Evolutionary conservation across 2,888 invertebrate genomes (phyloP), one percentile per base, ranked within the genome.

Genomic region (Axea sp.): DNA sequence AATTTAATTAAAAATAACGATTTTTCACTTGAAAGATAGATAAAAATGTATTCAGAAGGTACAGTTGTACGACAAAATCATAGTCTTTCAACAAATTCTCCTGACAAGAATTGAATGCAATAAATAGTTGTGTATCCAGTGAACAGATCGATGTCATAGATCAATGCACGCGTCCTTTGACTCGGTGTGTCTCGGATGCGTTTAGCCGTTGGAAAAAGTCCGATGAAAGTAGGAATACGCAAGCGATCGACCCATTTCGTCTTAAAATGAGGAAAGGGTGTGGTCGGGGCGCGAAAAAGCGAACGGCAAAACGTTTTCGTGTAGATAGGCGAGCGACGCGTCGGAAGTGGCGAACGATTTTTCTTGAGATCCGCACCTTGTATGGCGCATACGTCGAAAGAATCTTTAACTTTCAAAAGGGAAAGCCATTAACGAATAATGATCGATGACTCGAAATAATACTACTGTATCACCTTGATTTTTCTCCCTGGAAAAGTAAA

Each of bases 381-480:
- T 77, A 75, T 75, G 67, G 72, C 73, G 49, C 43, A 43, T 49
- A 47, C 49, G 41, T 69, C 49, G 19, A 11, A 2, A 28, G 37
- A 22, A 39, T 68, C 68, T 59, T 60, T 43, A 26, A 24, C 67
- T 60, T 73, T 60, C 60, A 31, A 55, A 47, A 39, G 47, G 24
- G 43, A 11, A 53, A 22, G 65, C 69, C 76, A 76, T 76, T 76
- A 74, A 75, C 49, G 77, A 62, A 75, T 81, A 77, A 84, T 84
- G 84, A 84, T 84, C 82, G 84, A 84, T 83, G 84, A 82, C 81
- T 79, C 76, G 76, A 78, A 76, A 76, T 80, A 79, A 79, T 77
- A 67, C 76, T 8, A 3, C 6, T 57, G 28, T 65, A 49, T 60
- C 49, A 59, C 9, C 26, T 65, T 39, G 55, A 45, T 59, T 22